Evolutionary conservation across 2,888 invertebrate species (phyloP), one percentile per base, ranked within the genome.

Genomic region (Pharmacophagus antenor): DNA sequence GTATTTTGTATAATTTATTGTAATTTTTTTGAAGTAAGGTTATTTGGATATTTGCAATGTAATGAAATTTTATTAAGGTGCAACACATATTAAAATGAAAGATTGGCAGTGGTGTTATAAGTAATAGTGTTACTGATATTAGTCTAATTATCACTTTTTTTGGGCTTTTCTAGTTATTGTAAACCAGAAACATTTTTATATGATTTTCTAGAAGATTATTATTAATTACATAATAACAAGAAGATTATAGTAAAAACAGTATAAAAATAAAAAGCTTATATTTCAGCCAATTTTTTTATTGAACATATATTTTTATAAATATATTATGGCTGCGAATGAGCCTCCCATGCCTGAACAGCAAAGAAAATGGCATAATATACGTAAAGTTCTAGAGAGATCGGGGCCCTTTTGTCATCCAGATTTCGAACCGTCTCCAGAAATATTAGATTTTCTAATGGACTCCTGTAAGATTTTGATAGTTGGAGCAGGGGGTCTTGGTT

Each of bases 401-500:
- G 98, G 99, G 0, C 98, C 99, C 0, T 98, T 98, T 83, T 96
- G 97, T 71, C 96, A 97, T 72, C 96, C 97, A 6, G 97, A 97
- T 74, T 99, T 98, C 82, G 95, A 96, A 72, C 95, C 98, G 0
- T 95, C 97, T 0, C 82, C 95, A 1, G 96, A 97, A 76, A 95
- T 95, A 69, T 84, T 99, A 61, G 95, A 95, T 68, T 96, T 97
- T 78, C 85, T 99, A 17, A 94, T 95, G 89, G 94, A 95, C 59
- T 93, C 93, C n/a, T 96, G 97, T 80, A 96, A 96, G 88, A 91
- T 99, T 31, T 91, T 99, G 8, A 79, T 91, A 46, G 80, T 84
- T 64, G 99, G 99, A 15, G 99, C 99, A 58, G 99, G 99, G 31
- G 99, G 99, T 1, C 92, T 99, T 48, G 99, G 99, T 15, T 99